These are phyloP conservation scores for rat (Rattus norvegicus) DNA, from an alignment of 2,113 vertebrate genomes.

Conservation along the genomic window GRCr8 NC_086023.1:116958001-116958500, in stretches of 20 bases:
- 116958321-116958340: neutral
- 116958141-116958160: neutral
- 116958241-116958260: neutral
- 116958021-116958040: neutral
- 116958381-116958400: neutral
- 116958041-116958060: conserved; percentile 9
- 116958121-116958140: neutral
- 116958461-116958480: too few relatives aligned
- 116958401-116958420: neutral
- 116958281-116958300: neutral
- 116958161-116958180: neutral
- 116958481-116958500: neutral
- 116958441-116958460: too few relatives aligned
- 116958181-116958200: neutral
- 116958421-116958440: neutral
- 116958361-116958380: neutral
- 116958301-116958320: neutral
- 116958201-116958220: neutral
- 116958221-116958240: neutral
- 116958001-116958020: neutral
- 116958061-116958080: conserved; percentile 21
- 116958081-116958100: conserved; percentile 39
- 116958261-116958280: neutral
- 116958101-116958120: conserved; percentile 9
- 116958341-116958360: neutral